Conservation (phyloP, 2,888 invertebrate genomes). For the Xiphydria camelus region DNA sequence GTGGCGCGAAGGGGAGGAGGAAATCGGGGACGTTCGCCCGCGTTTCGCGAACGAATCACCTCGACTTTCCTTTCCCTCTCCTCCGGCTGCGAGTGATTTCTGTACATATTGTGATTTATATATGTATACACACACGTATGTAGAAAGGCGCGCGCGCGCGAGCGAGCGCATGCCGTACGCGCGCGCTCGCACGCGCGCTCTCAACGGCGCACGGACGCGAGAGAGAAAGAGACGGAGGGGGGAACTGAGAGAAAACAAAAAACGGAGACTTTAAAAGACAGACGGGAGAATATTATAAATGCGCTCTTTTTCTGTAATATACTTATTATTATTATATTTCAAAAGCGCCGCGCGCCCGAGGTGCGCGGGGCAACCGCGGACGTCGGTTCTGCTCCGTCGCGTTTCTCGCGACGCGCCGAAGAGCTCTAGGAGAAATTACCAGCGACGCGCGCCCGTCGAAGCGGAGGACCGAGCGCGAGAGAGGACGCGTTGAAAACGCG, state of each 20-base stretch:
- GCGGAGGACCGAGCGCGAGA: too few relatives aligned
- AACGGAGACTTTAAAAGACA: neutral
- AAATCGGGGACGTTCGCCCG: too few relatives aligned
- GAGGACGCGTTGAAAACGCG: too few relatives aligned
- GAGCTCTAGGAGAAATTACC: too few relatives aligned
- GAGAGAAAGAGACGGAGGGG: neutral
- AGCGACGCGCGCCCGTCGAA: neutral
- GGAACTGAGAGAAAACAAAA: neutral
- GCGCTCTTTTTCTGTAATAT: slow-evolving; percentile 3
- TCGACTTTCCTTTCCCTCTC: too few relatives aligned
- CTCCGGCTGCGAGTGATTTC: slow-evolving; percentile 25
- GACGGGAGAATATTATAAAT: neutral
- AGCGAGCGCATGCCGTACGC: neutral
- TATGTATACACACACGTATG: slow-evolving; percentile 27
- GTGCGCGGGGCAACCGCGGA: neutral
- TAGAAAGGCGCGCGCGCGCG: slow-evolving; percentile 14
- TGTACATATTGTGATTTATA: slow-evolving; percentile 40
- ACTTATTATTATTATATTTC: slow-evolving; percentile 1
- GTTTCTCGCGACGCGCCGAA: too few relatives aligned
- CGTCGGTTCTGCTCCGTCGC: neutral
- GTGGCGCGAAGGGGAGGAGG: too few relatives aligned
- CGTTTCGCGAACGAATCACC: too few relatives aligned
- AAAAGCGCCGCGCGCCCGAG: neutral
- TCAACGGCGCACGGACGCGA: neutral
- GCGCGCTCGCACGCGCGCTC: neutral